Percentiles rank a stretch among this genome's conserved stretches.
These are phyloP conservation scores for Boloria euphrosyne DNA, from an alignment of 2,888 invertebrate species.

Conservation along the genomic window DNA sequence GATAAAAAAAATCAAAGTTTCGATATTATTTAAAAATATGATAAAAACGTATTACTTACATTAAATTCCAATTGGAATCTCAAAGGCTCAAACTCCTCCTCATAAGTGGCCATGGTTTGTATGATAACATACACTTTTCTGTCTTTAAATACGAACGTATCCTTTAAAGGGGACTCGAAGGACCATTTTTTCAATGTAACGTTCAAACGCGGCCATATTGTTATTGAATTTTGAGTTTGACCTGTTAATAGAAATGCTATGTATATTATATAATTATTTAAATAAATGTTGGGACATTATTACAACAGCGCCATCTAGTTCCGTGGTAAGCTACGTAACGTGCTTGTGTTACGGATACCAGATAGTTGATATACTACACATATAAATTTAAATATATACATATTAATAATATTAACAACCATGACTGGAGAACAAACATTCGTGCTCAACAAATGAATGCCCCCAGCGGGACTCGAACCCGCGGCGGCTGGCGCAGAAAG, in stretches of 20 bases:
- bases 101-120: slow-evolving; percentile 56
- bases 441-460: too few relatives aligned
- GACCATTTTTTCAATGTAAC: slow-evolving; percentile 55
- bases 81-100: slow-evolving; percentile 40
- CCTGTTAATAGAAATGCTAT: slow-evolving; percentile 47
- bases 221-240: slow-evolving; percentile 60
- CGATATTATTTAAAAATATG: too few relatives aligned
- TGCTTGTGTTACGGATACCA: too few relatives aligned
- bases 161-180: slow-evolving; percentile 41
- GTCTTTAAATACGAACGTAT: slow-evolving; percentile 38
- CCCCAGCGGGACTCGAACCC: too few relatives aligned
- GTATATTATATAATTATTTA: not conserved
- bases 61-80: slow-evolving; percentile 47
- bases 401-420: too few relatives aligned
- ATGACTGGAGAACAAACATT: too few relatives aligned
- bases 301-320: too few relatives aligned
- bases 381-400: too few relatives aligned
- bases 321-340: too few relatives aligned
- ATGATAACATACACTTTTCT: slow-evolving; percentile 59
- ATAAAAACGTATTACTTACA: slow-evolving; percentile 18
- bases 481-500: too few relatives aligned
- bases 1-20: too few relatives aligned
- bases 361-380: too few relatives aligned
- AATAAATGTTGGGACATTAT: not conserved
- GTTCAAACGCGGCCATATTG: slow-evolving; percentile 52